Evolutionary conservation across 2,113 vertebrate species (phyloP).

Genomic region (Genyomyrus donnyi): DNA sequence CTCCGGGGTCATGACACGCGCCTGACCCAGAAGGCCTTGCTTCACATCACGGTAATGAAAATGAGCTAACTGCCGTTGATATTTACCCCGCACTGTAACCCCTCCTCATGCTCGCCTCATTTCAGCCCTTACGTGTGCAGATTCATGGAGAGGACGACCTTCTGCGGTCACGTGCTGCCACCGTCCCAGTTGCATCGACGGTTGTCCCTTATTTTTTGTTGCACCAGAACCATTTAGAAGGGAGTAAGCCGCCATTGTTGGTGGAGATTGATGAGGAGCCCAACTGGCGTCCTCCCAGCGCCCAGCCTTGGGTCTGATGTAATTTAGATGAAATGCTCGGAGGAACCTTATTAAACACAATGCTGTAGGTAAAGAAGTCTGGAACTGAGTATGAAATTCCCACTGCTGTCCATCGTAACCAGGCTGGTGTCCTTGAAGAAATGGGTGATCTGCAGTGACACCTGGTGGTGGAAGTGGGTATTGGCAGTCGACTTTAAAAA

Average conservation of each 20-base stretch:
- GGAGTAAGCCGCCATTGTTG: not conserved
- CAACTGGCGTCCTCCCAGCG: not conserved
- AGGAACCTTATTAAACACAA: not conserved
- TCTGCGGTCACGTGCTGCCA: not conserved
- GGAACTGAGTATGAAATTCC: not conserved
- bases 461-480: constrained; percentile 32
- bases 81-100: not conserved
- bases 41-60: not conserved
- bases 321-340: constrained; percentile 7
- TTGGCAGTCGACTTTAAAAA: not conserved
- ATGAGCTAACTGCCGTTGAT: not conserved
- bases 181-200: not conserved
- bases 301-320: not conserved
- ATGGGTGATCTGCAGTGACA: constrained; percentile 32
- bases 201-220: not conserved
- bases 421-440: not conserved
- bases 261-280: not conserved
- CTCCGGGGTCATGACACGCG: not conserved
- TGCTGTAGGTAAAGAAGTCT: not conserved
- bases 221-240: not conserved
- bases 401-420: not conserved
- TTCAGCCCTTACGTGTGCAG: not conserved
- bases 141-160: not conserved
- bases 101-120: not conserved
- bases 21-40: not conserved